Conservation (phyloP, 2,888 invertebrate species). For the Caenorhabditis afra region DNA sequence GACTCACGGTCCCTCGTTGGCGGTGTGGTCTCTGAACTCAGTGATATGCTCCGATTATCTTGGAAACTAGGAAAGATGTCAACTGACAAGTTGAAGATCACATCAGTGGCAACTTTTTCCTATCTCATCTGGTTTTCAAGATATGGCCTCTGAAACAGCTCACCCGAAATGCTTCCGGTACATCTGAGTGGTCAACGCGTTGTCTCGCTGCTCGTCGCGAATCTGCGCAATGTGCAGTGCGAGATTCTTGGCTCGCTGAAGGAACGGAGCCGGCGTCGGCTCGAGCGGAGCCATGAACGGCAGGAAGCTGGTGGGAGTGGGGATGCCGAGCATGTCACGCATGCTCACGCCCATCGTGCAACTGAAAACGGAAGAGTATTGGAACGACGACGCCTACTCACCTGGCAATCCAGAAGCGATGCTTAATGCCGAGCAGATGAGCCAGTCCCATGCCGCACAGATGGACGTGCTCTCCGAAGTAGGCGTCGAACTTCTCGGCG, state of each 20-base stretch:
- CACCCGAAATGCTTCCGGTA: slow-evolving; percentile 50
- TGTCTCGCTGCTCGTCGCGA: slow-evolving; percentile 38
- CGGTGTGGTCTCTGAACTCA: too few relatives aligned
- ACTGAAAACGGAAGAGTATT: slow-evolving; percentile 49
- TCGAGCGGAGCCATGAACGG: slow-evolving; percentile 46
- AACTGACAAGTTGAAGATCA: too few relatives aligned
- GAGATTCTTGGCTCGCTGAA: slow-evolving; percentile 42
- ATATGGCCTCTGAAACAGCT: too few relatives aligned
- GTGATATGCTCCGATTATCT: too few relatives aligned
- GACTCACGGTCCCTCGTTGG: too few relatives aligned
- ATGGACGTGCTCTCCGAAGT: slow-evolving; percentile 64
- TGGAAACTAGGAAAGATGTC: too few relatives aligned
- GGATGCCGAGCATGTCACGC: slow-evolving; percentile 43
- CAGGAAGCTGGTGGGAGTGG: slow-evolving; percentile 50
- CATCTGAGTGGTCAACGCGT: slow-evolving; percentile 32
- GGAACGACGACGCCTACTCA: slow-evolving; percentile 5
- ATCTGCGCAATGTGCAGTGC: slow-evolving; percentile 26
- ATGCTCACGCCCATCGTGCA: slow-evolving; percentile 58
- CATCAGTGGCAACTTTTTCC: too few relatives aligned
- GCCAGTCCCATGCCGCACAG: slow-evolving; percentile 63
- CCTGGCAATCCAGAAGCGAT: slow-evolving; percentile 68
- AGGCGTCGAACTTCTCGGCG: slow-evolving; percentile 68
- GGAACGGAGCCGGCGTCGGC: slow-evolving; percentile 39
- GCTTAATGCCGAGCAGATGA: slow-evolving; percentile 58
- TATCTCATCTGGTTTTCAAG: too few relatives aligned